These are phyloP conservation scores for Drosophila rubida DNA, from an alignment of 2,888 invertebrate species.

Conservation along the genomic window DNA sequence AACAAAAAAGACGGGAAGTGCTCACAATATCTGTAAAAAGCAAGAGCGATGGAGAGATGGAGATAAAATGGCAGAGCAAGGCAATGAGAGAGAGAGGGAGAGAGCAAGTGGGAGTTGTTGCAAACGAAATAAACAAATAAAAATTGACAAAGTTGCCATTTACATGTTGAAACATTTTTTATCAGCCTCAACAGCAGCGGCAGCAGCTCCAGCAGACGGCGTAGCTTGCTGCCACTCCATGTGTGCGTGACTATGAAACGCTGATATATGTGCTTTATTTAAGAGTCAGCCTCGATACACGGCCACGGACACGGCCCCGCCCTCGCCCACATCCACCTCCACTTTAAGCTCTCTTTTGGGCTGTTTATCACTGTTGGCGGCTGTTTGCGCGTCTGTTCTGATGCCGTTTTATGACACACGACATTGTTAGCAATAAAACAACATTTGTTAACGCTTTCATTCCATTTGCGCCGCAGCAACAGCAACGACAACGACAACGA, in stretches of 20 bases:
- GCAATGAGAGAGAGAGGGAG: not conserved
- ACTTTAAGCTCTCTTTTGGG: constrained; percentile 1
- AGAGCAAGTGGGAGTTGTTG: constrained; percentile 2
- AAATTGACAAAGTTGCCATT: constrained; percentile 59
- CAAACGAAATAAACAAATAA: constrained; percentile 53
- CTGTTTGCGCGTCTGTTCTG: constrained; percentile 43
- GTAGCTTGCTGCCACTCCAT: constrained; percentile 24
- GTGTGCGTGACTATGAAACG: constrained; percentile 20
- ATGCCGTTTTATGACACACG: constrained; percentile 57
- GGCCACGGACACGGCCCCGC: not conserved
- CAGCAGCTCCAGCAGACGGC: constrained; percentile 23
- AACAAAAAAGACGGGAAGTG: constrained; percentile 27
- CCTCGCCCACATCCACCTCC: not conserved
- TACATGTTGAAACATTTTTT: constrained; percentile 52
- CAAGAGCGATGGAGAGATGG: not conserved
- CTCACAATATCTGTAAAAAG: constrained; percentile 39
- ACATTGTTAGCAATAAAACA: constrained; percentile 62
- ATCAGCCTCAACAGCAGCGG: constrained; percentile 31
- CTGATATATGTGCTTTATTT: constrained; percentile 56
- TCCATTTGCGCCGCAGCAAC: constrained; percentile 31
- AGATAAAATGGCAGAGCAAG: not conserved
- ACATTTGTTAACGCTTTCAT: constrained; percentile 56
- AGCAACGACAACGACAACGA: not conserved
- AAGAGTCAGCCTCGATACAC: constrained; percentile 18
- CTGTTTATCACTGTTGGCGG: constrained; percentile 41